Evolutionary conservation across 2,113 vertebrate genomes (phyloP).

Genomic region (Gavia stellata): DNA sequence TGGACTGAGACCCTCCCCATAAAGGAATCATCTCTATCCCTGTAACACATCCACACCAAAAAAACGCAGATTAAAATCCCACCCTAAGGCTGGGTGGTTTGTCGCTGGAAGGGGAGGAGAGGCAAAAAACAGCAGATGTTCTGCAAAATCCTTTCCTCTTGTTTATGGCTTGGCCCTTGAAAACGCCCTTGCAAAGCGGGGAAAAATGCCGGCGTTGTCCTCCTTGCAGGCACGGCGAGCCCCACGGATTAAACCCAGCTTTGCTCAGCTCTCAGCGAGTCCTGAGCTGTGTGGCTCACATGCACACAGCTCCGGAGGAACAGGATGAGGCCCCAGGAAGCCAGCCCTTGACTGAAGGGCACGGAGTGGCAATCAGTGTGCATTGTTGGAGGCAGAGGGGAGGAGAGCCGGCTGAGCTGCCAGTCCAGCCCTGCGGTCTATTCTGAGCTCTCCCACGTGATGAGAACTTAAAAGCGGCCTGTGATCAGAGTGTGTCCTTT

Average conservation of each 20-base stretch:
- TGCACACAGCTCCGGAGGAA: background rate
- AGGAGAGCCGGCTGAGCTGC: constrained; percentile 12
- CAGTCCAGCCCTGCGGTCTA: background rate
- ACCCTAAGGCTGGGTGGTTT: background rate
- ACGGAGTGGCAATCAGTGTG: background rate
- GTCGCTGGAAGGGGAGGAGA: background rate
- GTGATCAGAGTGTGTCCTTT: background rate
- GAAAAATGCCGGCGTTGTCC: background rate
- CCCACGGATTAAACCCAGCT: background rate
- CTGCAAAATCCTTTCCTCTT: background rate
- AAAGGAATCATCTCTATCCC: background rate
- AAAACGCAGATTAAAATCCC: background rate
- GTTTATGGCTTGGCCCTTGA: background rate
- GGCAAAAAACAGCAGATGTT: background rate
- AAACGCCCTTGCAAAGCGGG: rapidly evolving
- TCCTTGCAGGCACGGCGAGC: background rate
- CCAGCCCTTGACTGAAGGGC: constrained; percentile 60
- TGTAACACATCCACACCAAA: background rate
- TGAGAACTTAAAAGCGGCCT: constrained; percentile 29
- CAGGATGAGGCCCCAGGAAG: constrained; percentile 33
- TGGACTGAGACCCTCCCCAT: background rate
- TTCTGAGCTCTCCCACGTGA: constrained; percentile 58
- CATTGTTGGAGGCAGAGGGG: constrained; percentile 39
- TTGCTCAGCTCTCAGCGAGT: background rate
- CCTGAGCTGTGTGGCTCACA: background rate